Conservation (phyloP, 2,797 vertebrate genomes). For the Catostomus latipinnis region DNA sequence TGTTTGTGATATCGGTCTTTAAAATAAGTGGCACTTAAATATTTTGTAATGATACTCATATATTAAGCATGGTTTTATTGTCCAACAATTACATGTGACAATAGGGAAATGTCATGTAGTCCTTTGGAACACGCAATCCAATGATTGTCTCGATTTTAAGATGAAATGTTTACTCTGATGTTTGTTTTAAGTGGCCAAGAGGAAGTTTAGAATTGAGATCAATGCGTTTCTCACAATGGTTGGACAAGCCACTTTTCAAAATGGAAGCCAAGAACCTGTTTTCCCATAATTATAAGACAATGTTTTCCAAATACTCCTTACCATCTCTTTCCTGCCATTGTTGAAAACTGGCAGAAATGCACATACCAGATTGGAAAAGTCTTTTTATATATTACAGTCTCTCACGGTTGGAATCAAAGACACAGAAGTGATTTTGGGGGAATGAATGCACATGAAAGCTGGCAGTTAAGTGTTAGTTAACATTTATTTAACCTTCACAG, state of each 20-base stretch:
- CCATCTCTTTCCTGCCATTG: constrained; percentile 79
- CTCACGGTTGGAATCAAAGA: background rate
- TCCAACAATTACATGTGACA: background rate
- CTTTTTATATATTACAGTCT: constrained; percentile 30
- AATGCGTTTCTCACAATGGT: constrained; percentile 38
- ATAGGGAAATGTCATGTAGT: background rate
- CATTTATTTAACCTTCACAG: background rate
- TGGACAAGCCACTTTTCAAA: constrained; percentile 30
- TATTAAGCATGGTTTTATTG: too few species aligned
- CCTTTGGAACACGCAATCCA: background rate
- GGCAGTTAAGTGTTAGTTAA: background rate
- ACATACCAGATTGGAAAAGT: constrained; percentile 63
- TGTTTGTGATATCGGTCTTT: too few species aligned
- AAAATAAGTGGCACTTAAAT: background rate
- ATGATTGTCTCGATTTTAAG: background rate
- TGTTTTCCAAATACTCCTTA: constrained; percentile 55
- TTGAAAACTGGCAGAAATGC: constrained; percentile 63
- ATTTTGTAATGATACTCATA: too few species aligned
- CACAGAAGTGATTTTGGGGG: background rate
- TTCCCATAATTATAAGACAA: constrained; percentile 24
- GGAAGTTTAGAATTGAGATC: constrained; percentile 43
- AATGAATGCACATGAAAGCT: background rate
- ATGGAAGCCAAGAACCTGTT: constrained; percentile 34
- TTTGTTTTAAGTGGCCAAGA: constrained; percentile 29
- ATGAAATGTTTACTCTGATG: constrained; percentile 6